Evolutionary conservation across 2,888 invertebrate species (phyloP).

Genomic region (Stratiomys singularior): DNA sequence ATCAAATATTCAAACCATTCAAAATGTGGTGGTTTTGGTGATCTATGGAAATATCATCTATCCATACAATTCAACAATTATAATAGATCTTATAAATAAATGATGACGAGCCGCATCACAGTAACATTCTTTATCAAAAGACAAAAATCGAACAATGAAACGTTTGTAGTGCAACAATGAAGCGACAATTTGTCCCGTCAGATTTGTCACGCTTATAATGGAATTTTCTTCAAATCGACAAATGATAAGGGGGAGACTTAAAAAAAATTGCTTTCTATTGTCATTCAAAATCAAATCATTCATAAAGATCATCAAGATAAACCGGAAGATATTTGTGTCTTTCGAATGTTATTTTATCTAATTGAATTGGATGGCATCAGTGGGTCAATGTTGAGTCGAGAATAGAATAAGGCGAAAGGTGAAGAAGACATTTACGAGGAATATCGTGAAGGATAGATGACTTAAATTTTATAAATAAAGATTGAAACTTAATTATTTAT

Average conservation of each 20-base stretch:
- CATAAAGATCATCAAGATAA: constrained; percentile 7
- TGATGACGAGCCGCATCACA: constrained; percentile 9
- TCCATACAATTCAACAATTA: background rate
- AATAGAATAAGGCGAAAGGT: background rate
- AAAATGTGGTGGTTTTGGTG: constrained; percentile 27
- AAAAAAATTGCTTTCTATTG: constrained; percentile 1
- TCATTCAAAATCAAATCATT: background rate
- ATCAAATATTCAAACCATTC: constrained; percentile 46
- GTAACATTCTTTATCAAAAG: constrained; percentile 3
- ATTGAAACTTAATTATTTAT: no score
- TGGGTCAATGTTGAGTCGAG: background rate
- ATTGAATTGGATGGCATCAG: background rate
- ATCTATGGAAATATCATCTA: background rate
- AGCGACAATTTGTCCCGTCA: constrained; percentile 22
- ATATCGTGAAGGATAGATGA: no score
- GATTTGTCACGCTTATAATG: constrained; percentile 36
- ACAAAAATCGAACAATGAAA: constrained; percentile 2
- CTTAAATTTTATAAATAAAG: no score
- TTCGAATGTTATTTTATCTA: background rate
- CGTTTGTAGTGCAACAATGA: background rate
- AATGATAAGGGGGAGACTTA: constrained; percentile 30
- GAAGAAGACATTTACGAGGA: background rate
- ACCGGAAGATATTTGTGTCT: constrained; percentile 28
- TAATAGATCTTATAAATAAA: background rate
- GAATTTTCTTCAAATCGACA: constrained; percentile 35